phyloP scores from a whole-genome alignment of 2,797 vertebrate genomes.

The Tolypeutes matacus region DNA sequence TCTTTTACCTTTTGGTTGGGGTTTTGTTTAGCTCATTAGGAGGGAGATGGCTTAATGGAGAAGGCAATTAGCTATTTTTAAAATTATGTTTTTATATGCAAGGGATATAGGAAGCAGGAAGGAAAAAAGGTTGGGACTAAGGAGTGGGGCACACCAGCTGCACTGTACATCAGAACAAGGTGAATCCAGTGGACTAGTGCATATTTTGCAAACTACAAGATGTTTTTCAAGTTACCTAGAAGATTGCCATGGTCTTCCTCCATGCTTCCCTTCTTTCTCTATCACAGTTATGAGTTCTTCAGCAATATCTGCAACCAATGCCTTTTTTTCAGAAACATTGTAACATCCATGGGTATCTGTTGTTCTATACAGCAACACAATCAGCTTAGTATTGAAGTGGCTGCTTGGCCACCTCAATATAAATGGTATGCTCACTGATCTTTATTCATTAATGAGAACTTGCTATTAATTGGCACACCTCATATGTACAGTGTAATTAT shows the following conservation, averaged over 20 bases:
- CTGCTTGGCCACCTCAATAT: neutral
- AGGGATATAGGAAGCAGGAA: neutral
- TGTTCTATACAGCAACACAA: neutral
- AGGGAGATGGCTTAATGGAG: neutral
- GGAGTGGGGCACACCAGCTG: neutral
- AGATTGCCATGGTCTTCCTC: neutral
- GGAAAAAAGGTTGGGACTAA: neutral
- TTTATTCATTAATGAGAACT: constrained; percentile 2
- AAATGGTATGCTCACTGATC: neutral
- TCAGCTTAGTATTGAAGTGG: neutral
- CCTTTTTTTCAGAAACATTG: neutral
- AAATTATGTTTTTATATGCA: neutral
- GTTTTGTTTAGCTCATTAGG: constrained; percentile 30
- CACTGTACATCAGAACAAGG: neutral
- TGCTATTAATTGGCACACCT: neutral
- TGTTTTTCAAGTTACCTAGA: neutral
- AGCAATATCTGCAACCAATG: neutral
- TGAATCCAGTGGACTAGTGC: neutral
- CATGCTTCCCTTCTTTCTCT: neutral
- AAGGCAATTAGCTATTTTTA: neutral
- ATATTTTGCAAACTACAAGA: neutral
- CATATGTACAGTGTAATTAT: neutral
- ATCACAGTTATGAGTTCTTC: neutral
- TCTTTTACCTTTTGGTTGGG: neutral
- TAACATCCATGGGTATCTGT: neutral